Percentiles rank a stretch among this genome's conserved stretches.
Evolutionary conservation across 2,113 vertebrate genomes (phyloP).

Genomic region (Cyanoliseus patagonus): DNA sequence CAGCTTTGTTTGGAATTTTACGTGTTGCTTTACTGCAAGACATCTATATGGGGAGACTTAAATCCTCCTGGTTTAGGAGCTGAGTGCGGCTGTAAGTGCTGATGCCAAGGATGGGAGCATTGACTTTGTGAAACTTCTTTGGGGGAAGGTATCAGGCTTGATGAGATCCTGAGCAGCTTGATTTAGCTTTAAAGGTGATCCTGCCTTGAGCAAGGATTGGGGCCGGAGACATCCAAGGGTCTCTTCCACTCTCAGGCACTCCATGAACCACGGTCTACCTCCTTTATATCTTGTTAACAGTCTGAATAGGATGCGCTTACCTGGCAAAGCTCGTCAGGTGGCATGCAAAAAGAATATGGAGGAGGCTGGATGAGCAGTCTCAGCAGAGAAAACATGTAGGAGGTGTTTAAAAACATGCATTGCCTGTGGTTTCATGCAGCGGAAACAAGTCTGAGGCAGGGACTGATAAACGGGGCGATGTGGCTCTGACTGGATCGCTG

Average conservation of each 20-base stretch:
- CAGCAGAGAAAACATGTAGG: background rate
- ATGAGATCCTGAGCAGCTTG: background rate
- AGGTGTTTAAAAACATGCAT: slow-evolving; percentile 50
- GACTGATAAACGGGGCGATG: background rate
- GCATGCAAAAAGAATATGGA: background rate
- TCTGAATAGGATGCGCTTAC: background rate
- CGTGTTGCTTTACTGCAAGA: fast-evolving
- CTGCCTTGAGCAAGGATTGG: background rate
- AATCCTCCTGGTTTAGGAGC: background rate
- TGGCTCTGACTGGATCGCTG: background rate
- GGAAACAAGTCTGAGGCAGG: slow-evolving; percentile 12
- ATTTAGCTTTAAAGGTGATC: background rate
- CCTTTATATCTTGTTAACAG: background rate
- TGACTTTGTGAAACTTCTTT: background rate
- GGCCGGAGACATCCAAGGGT: background rate
- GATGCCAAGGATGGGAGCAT: background rate
- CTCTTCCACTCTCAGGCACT: background rate
- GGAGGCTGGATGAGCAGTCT: slow-evolving; percentile 36
- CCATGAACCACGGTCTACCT: fast-evolving
- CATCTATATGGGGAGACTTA: background rate
- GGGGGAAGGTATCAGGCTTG: background rate
- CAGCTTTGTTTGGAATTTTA: background rate
- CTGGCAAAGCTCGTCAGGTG: slow-evolving; percentile 33
- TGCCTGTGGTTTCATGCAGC: slow-evolving; percentile 17
- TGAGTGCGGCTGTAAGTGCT: background rate